phyloP scores from a whole-genome alignment of 2,797 vertebrate species.

The Phrynocephalus guinanensis region DNA sequence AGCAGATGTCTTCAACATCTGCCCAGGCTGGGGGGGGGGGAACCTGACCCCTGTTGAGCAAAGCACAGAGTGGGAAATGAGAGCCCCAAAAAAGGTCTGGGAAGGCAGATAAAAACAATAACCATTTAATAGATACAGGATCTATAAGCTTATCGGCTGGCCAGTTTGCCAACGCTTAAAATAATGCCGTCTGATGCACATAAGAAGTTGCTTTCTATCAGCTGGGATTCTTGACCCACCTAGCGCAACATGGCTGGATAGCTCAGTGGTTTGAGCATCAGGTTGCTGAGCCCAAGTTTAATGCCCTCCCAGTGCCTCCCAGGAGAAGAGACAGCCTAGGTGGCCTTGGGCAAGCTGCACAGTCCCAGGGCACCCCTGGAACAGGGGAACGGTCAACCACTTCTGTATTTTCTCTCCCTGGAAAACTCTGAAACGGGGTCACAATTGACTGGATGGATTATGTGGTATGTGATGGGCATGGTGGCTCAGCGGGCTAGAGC shows the following conservation, averaged over 20 bases:
- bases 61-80: slow-evolving; percentile 73
- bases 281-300: no score
- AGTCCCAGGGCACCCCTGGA: background rate
- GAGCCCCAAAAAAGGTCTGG: slow-evolving; percentile 59
- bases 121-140: no score
- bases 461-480: no score
- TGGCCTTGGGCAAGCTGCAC: background rate
- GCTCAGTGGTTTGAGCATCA: no score
- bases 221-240: background rate
- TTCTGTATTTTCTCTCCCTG: background rate
- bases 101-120: slow-evolving; percentile 54
- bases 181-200: background rate
- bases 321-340: no score
- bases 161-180: background rate
- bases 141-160: background rate
- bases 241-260: background rate
- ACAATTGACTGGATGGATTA: background rate
- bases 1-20: slow-evolving; percentile 87
- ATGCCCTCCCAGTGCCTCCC: no score
- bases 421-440: background rate
- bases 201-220: background rate
- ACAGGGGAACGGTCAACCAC: background rate
- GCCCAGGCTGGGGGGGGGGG: slow-evolving; percentile 80
- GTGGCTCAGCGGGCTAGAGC: no score
- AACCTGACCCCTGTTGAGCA: slow-evolving; percentile 75